These are phyloP conservation scores for Nephrotoma guestfalica DNA, from an alignment of 2,888 invertebrate species.

Conservation along the genomic window DNA sequence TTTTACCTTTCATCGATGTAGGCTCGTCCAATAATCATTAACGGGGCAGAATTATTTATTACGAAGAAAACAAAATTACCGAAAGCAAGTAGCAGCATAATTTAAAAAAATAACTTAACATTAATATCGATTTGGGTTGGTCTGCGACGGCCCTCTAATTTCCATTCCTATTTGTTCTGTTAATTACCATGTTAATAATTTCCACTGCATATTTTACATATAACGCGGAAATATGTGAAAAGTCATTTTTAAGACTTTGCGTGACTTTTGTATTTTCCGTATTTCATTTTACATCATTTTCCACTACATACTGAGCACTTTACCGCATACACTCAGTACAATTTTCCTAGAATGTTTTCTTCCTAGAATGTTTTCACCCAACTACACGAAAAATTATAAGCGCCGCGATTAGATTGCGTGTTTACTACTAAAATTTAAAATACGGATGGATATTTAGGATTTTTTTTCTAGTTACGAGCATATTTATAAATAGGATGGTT, in stretches of 20 bases:
- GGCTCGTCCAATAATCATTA: no score
- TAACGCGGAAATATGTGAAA: not conserved
- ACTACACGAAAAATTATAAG: not conserved
- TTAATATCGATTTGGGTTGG: no score
- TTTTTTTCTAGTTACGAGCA: not conserved
- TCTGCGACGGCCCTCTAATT: not conserved
- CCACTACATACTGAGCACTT: not conserved
- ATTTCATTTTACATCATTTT: not conserved
- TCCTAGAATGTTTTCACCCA: not conserved
- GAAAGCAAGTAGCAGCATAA: no score
- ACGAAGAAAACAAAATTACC: no score
- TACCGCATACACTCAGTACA: not conserved
- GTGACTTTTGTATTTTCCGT: not conserved
- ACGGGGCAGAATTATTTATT: no score
- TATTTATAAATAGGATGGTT: not conserved
- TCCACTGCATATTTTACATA: not conserved
- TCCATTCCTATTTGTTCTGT: not conserved
- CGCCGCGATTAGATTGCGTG: not conserved
- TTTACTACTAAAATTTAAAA: not conserved
- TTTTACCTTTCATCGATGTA: no score
- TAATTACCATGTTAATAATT: not conserved
- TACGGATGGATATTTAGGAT: not conserved
- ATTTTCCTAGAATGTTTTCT: not conserved
- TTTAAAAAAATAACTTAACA: no score
- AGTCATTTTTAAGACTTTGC: not conserved